These are phyloP conservation scores for Forbesichthys agassizii DNA, from an alignment of 2,113 vertebrate species.

Conservation along the genomic window DNA sequence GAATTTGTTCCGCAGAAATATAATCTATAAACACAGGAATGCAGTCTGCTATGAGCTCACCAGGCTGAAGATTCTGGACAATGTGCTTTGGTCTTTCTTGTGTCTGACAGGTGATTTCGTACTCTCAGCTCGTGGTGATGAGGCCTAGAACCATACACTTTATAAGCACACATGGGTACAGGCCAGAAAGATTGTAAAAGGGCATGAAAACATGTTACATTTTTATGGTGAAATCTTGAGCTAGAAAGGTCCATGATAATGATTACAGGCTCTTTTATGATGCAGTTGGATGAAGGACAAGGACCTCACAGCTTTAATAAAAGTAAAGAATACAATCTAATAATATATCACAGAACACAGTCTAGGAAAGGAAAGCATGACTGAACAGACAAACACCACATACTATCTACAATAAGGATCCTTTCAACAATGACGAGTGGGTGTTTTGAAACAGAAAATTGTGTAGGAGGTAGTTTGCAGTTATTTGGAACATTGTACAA, in stretches of 20 bases:
- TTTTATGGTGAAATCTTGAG: background rate
- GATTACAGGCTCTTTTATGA: slow-evolving; percentile 1
- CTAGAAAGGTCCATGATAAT: background rate
- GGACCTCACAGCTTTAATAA: background rate
- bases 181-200: background rate
- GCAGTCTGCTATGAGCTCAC: slow-evolving; percentile 57
- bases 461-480: no score
- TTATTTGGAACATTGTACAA: no score
- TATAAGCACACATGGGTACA: slow-evolving; percentile 41
- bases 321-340: background rate
- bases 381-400: slow-evolving; percentile 29
- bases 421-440: no score
- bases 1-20: background rate
- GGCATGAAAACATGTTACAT: background rate
- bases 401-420: background rate
- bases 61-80: slow-evolving; percentile 81
- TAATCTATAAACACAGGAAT: background rate
- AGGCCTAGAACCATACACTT: slow-evolving; percentile 68
- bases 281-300: background rate
- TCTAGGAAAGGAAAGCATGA: background rate
- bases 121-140: slow-evolving; percentile 68
- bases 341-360: background rate
- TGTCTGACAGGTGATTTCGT: slow-evolving; percentile 75
- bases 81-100: slow-evolving; percentile 76
- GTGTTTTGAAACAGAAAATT: no score